Evolutionary conservation across 37 sponge, comb jelly and placozoan genomes (phyloP), one percentile per base, ranked within the genome.

Genomic region (Mnemiopsis leidyi): DNA sequence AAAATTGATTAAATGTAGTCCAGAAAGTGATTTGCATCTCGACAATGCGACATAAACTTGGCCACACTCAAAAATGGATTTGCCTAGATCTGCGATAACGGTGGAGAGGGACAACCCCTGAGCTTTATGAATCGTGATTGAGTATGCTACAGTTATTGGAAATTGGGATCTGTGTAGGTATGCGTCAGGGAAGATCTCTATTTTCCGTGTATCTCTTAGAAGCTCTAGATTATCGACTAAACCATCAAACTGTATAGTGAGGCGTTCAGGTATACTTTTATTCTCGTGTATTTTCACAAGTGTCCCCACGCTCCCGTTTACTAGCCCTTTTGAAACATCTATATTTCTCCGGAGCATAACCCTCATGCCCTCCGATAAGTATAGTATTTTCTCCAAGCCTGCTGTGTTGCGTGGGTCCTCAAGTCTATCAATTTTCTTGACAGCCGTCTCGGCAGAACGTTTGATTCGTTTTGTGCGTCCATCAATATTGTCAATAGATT

Each of bases 31-130:
- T 36, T 90, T 39, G 3, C 96, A 96, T 75, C 98, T 69, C 0
- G 98, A 97, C 38, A 97, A 94, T 1, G 97, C 97, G 2, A 97
- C 98, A 76, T 97, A 97, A 0, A 97, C 97, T 79, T 97, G 98
- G 7, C 98, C 97, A 21, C 92, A 93, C 26, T 95, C 97, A 93
- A 97, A 97, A 2, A 93, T 96, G 69, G 94, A 37, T 13, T 34
- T 79, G 7, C 82, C 82, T 26, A 96, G 95, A 69, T 96, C 96
- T 9, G 93, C 38, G 23, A 96, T 94, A 20, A 94, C 96, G 93
- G 76, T 93, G 38, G 93, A 79, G 28, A 95, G 40, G 20, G 94
- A 93, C 36, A 95, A 73, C 18, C 95, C 93, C 69, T 95, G 95
- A n/a, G 92, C 93, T 39, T 95, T 92, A 69, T 94, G 93, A 29